Conservation (phyloP, 1,140 invertebrate species). For the Dendrolimus punctatus region DNA sequence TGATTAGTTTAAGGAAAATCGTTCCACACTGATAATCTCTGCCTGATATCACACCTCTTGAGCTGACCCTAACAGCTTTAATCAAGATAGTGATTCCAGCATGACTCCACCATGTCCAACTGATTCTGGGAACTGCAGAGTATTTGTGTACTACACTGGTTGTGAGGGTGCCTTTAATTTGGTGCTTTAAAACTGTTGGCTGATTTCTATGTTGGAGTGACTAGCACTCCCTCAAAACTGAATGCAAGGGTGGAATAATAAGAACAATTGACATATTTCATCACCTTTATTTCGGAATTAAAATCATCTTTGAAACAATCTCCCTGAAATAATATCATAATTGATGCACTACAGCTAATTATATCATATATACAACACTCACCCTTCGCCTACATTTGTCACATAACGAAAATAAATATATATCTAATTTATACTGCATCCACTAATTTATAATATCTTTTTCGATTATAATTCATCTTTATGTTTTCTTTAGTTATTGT, state of each 20-base stretch:
- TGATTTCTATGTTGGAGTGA: too few relatives aligned
- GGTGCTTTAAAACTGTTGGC: too few relatives aligned
- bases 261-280: constrained; percentile 18
- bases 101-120: too few relatives aligned
- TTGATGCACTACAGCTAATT: constrained; percentile 28
- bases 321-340: constrained; percentile 24
- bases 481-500: constrained; percentile 32
- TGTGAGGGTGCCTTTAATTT: too few relatives aligned
- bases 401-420: constrained; percentile 58
- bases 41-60: too few relatives aligned
- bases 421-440: constrained; percentile 36
- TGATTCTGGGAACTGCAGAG: too few relatives aligned
- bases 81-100: too few relatives aligned
- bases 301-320: constrained; percentile 53
- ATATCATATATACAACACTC: constrained; percentile 39
- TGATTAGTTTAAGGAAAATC: too few relatives aligned
- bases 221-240: too few relatives aligned
- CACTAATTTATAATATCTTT: constrained; percentile 40
- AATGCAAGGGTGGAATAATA: constrained; percentile 5
- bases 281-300: constrained; percentile 58
- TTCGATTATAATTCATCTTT: constrained; percentile 34
- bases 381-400: constrained; percentile 13
- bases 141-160: too few relatives aligned
- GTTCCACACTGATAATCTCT: too few relatives aligned
- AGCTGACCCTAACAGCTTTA: too few relatives aligned